Percentiles rank a stretch among this genome's conserved stretches.
Conservation (phyloP, 1,140 invertebrate genomes). For the Meloidogyne exigua region DNA sequence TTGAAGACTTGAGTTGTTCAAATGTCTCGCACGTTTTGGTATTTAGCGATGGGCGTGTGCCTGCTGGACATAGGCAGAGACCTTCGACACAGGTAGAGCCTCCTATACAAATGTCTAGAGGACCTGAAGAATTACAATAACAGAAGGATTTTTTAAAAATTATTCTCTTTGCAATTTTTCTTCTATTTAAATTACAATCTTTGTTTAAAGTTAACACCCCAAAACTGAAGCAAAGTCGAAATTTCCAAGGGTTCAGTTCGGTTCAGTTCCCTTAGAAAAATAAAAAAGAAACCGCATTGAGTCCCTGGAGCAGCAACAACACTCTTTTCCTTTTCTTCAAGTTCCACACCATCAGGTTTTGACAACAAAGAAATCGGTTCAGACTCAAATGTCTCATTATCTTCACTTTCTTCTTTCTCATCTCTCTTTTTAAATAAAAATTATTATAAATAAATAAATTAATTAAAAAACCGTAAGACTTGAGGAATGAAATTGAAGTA, state of each 20-base stretch:
- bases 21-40: constrained; percentile 38
- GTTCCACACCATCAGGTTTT: background rate
- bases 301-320: constrained; percentile 17
- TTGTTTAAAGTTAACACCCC: too few species aligned
- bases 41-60: constrained; percentile 39
- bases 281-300: constrained; percentile 29
- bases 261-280: too few species aligned
- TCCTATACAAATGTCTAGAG: constrained; percentile 55
- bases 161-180: too few species aligned
- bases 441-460: background rate
- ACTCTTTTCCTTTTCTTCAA: background rate
- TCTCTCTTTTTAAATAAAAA: background rate
- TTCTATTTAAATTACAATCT: too few species aligned
- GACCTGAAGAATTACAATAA: constrained; percentile 38
- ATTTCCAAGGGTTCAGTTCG: too few species aligned
- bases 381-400: background rate
- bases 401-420: background rate
- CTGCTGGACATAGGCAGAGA: constrained; percentile 58
- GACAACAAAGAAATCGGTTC: background rate
- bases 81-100: constrained; percentile 56
- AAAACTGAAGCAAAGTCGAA: too few species aligned
- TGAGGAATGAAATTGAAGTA: too few species aligned
- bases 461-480: background rate
- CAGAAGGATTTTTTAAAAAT: too few species aligned
- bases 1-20: constrained; percentile 19